These are phyloP conservation scores for Xenopus laevis DNA, from an alignment of 2,113 vertebrate genomes.

Conservation along the genomic window DNA sequence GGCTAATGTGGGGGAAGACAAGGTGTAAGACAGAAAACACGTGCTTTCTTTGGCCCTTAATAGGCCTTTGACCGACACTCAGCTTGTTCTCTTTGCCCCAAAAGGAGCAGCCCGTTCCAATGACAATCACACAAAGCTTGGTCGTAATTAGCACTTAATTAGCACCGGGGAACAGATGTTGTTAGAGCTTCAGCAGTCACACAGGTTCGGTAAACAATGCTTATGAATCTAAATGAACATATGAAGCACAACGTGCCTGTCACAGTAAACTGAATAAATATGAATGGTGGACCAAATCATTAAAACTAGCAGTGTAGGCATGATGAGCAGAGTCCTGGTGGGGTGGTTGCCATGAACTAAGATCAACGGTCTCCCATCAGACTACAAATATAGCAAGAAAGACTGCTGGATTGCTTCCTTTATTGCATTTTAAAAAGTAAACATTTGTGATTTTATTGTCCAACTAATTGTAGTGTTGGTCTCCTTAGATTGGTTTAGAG, in stretches of 20 bases:
- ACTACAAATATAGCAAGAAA: too few relatives aligned
- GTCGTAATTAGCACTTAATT: conserved; percentile 94
- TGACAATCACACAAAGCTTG: conserved; percentile 82
- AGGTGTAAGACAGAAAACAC: neutral
- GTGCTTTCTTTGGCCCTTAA: neutral
- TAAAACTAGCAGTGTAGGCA: neutral
- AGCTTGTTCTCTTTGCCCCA: conserved; percentile 82
- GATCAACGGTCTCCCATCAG: too few relatives aligned
- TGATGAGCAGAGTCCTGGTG: too few relatives aligned
- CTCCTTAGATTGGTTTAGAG: too few relatives aligned
- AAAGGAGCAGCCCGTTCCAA: conserved; percentile 79
- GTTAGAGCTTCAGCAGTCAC: conserved; percentile 79
- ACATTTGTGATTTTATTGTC: too few relatives aligned
- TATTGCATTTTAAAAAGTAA: too few relatives aligned
- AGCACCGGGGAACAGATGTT: conserved; percentile 91
- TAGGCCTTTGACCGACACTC: conserved; percentile 66
- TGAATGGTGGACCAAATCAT: conserved; percentile 40
- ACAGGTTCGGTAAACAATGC: conserved; percentile 96
- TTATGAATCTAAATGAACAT: conserved; percentile 87
- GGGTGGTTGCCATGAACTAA: too few relatives aligned
- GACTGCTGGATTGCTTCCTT: too few relatives aligned
- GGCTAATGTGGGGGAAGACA: too few relatives aligned
- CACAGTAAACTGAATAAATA: conserved; percentile 72
- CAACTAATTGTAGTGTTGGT: too few relatives aligned
- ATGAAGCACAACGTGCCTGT: conserved; percentile 79